Evolutionary conservation across 2,888 invertebrate genomes (phyloP), one percentile per base, ranked within the genome.

Genomic region (Anorthoa munda): DNA sequence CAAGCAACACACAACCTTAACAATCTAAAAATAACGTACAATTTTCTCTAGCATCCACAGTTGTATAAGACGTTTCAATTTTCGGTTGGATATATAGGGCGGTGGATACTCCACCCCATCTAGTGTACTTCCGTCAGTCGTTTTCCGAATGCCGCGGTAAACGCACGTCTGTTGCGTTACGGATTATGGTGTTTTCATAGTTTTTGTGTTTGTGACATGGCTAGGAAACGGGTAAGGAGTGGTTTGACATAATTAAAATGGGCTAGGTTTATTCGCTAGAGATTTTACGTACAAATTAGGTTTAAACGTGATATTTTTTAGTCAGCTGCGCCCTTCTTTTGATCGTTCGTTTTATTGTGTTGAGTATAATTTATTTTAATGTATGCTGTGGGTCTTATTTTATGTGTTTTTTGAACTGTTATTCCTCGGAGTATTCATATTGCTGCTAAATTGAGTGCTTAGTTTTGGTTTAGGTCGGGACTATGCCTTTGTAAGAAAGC

Each of bases 181-280:
- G 64, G 69, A 81, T 78, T 82, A 85, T 85, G 87, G 89, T 90
- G 90, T 85, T 87, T 63, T 86, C 86, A 84, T 86, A 86, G 81
- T 88, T 66, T 82, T 85, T 88, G 90, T 87, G 83, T 81, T 79
- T 84, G 88, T 90, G 88, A 87, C 84, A 95, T 95, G 95, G 95
- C 95, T 93, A 95, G 92, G 90, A 95, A 95, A 93, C 89, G 95
- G 95, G 95, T 95, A 94, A 94, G 94, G 90, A 88, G 80, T 83
- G 85, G 81, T 84, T 72, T 83, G 72, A 46, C 81, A 73, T 81
- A 72, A 78, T 75, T 79, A 66, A 75, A 77, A 45, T 79, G 72
- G 78, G 76, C 80, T 86, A 82, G 77, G 74, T 63, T 63, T 68
- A 66, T 64, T 51, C 61, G 81, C 84, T 84, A 86, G 75, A 77